These are phyloP conservation scores for Holothuria leucospilota DNA, from an alignment of 53 echinoderm and acorn worm genomes.

Conservation along the genomic window DNA sequence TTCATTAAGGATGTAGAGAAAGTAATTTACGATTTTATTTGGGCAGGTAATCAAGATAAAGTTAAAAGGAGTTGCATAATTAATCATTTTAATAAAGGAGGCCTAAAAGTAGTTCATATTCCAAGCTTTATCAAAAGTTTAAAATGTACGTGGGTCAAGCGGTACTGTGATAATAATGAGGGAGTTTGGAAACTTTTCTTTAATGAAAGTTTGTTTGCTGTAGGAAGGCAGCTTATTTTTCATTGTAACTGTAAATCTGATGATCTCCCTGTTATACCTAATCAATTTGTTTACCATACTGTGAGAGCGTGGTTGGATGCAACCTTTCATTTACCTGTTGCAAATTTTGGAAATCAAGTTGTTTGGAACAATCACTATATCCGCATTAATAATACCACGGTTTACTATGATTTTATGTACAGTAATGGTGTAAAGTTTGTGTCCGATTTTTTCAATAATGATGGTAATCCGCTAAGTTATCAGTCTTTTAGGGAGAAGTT, in stretches of 20 bases:
- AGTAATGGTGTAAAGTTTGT: not conserved
- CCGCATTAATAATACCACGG: too few species aligned
- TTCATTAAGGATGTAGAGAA: constrained; percentile 1
- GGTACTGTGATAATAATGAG: not conserved
- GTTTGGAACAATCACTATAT: not conserved
- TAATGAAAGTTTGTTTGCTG: too few species aligned
- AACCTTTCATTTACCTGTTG: not conserved
- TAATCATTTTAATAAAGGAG: not conserved
- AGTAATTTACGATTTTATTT: not conserved
- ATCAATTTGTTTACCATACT: not conserved
- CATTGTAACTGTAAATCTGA: too few species aligned
- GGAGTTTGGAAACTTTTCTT: too few species aligned
- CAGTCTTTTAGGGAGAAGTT: too few species aligned
- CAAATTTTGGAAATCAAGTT: not conserved
- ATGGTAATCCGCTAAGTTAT: too few species aligned
- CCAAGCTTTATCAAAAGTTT: constrained; percentile 4
- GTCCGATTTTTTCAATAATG: not conserved
- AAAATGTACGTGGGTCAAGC: not conserved
- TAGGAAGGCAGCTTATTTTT: too few species aligned
- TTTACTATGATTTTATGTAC: not conserved
- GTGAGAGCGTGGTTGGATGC: constrained; percentile 4
- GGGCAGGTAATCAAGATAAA: not conserved
- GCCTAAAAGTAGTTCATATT: not conserved
- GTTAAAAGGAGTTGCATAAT: not conserved
- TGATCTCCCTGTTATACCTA: not conserved